Evolutionary conservation across 2,113 vertebrate species (phyloP).

Genomic region (Calidris pygmaea): DNA sequence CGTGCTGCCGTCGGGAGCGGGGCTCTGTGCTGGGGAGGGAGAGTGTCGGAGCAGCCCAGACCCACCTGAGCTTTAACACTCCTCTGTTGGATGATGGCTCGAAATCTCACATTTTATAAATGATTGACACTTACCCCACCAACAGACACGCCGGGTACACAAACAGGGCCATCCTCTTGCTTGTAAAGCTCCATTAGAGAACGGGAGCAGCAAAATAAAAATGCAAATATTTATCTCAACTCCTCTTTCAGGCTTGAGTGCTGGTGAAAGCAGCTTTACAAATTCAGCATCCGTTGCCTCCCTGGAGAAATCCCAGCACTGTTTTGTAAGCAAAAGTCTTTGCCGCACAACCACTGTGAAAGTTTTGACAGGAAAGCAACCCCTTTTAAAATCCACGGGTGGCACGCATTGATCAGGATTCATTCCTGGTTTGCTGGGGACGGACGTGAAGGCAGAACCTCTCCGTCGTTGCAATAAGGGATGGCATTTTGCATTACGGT

Average conservation of each 20-base stretch:
- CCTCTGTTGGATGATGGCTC: slow-evolving; percentile 62
- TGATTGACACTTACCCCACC: slow-evolving; percentile 71
- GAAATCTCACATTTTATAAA: slow-evolving; percentile 47
- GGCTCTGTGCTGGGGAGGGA: not conserved
- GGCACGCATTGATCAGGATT: not conserved
- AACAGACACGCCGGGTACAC: slow-evolving; percentile 65
- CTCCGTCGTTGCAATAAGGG: not conserved
- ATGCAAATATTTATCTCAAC: slow-evolving; percentile 63
- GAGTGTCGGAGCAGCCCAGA: not conserved
- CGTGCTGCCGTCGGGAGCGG: not conserved
- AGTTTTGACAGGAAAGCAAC: slow-evolving; percentile 28
- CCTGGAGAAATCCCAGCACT: not conserved
- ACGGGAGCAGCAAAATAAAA: slow-evolving; percentile 37
- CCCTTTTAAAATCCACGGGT: not conserved
- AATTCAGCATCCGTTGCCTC: not conserved
- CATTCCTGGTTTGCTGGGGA: not conserved
- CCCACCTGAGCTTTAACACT: slow-evolving; percentile 57
- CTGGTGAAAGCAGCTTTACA: slow-evolving; percentile 71
- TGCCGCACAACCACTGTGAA: not conserved
- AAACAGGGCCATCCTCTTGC: slow-evolving; percentile 71
- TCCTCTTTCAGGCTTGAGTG: slow-evolving; percentile 72
- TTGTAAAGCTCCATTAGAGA: slow-evolving; percentile 77
- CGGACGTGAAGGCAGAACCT: not conserved
- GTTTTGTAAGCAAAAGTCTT: slow-evolving; percentile 47
- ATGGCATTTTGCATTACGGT: too few species aligned